These are phyloP conservation scores for Betta splendens DNA, from an alignment of 2,797 vertebrate species.

Conservation along the genomic window DNA sequence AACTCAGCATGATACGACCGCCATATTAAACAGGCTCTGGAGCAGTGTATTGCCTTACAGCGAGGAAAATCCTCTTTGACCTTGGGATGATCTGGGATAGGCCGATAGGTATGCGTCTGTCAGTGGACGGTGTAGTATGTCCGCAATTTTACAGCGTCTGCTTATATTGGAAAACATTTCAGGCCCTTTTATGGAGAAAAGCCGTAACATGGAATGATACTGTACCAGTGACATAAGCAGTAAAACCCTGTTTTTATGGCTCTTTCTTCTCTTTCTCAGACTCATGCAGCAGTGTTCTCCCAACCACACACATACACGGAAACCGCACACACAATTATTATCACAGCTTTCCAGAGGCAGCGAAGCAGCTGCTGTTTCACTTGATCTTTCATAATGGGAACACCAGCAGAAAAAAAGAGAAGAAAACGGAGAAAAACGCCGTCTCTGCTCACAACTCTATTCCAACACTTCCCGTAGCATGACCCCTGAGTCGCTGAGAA, in stretches of 20 bases:
- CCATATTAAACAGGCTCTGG: slow-evolving; percentile 63
- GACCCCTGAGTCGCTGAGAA: slow-evolving; percentile 64
- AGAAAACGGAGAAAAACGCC: slow-evolving; percentile 63
- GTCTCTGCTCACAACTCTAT: slow-evolving; percentile 59
- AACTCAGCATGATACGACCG: slow-evolving; percentile 66
- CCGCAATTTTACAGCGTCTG: slow-evolving; percentile 34
- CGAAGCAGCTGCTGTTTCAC: slow-evolving; percentile 70
- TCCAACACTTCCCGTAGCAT: slow-evolving; percentile 59
- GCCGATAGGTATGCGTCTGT: slow-evolving; percentile 52
- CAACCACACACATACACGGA: slow-evolving; percentile 23
- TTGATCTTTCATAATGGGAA: slow-evolving; percentile 75
- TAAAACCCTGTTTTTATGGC: slow-evolving; percentile 55
- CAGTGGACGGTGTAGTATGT: slow-evolving; percentile 41
- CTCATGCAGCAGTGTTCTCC: slow-evolving; percentile 24
- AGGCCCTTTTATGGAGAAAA: slow-evolving; percentile 47
- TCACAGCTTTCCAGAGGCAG: slow-evolving; percentile 71
- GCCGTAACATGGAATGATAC: slow-evolving; percentile 54
- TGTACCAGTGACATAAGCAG: slow-evolving; percentile 38
- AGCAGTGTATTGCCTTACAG: slow-evolving; percentile 45
- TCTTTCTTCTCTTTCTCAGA: slow-evolving; percentile 54
- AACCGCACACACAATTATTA: slow-evolving; percentile 62
- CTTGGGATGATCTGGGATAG: slow-evolving; percentile 61
- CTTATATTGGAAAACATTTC: slow-evolving; percentile 56
- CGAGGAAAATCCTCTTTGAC: slow-evolving; percentile 53
- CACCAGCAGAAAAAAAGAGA: too few species aligned